Percentiles rank a stretch among this genome's conserved stretches.
Evolutionary conservation across 2,888 invertebrate genomes (phyloP).

Genomic region (Suillia variegata): DNA sequence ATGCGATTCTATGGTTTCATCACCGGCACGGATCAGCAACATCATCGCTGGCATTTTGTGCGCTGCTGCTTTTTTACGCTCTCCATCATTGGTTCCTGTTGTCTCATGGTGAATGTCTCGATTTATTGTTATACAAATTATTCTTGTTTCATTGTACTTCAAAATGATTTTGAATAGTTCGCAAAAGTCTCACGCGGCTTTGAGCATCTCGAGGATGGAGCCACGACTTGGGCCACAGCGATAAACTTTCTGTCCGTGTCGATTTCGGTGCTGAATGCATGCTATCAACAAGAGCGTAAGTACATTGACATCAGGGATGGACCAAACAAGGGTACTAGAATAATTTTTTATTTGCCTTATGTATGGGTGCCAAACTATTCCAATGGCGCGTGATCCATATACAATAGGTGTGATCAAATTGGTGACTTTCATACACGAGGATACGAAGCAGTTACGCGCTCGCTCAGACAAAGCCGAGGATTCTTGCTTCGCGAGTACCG

Average conservation of each 20-base stretch:
- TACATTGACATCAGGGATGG: no score
- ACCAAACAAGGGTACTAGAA: background rate
- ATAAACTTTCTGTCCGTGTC: constrained; percentile 44
- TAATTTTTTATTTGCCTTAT: no score
- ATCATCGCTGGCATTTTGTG: constrained; percentile 30
- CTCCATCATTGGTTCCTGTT: constrained; percentile 40
- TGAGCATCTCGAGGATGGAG: constrained; percentile 34
- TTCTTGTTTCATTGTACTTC: background rate
- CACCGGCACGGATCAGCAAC: constrained; percentile 33
- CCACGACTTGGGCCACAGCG: constrained; percentile 43
- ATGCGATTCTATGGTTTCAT: constrained; percentile 43
- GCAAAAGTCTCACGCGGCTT: constrained; percentile 31
- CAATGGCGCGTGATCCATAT: background rate
- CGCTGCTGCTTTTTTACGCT: constrained; percentile 41
- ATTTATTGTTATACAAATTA: background rate
- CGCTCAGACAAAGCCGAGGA: constrained; percentile 38
- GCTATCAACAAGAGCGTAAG: constrained; percentile 41
- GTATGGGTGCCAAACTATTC: no score
- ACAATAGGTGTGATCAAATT: constrained; percentile 39
- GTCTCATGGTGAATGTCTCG: constrained; percentile 31
- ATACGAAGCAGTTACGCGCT: constrained; percentile 31
- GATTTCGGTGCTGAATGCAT: constrained; percentile 42
- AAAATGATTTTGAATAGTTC: constrained; percentile 15
- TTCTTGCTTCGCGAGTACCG: constrained; percentile 31
- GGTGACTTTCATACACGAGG: constrained; percentile 35